These are phyloP conservation scores for Caenorhabditis uteleia DNA, from an alignment of 2,888 invertebrate species.

Conservation along the genomic window DNA sequence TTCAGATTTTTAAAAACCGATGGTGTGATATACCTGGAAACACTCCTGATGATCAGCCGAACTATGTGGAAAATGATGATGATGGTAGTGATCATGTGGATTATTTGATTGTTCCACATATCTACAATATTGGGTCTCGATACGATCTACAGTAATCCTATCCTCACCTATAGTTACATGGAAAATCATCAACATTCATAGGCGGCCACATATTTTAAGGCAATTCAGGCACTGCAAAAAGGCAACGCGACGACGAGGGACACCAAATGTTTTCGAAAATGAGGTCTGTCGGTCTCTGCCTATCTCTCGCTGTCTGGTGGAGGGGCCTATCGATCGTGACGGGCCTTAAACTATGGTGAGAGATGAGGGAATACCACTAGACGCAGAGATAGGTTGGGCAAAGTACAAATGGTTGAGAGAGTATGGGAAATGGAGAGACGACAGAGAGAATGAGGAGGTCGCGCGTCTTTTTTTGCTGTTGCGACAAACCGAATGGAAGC, in stretches of 20 bases:
- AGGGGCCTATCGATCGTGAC: slow-evolving; percentile 36
- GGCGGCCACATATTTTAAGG: slow-evolving; percentile 35
- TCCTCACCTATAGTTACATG: slow-evolving; percentile 28
- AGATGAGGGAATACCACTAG: no score
- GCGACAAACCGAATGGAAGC: no score
- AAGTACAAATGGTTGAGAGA: no score
- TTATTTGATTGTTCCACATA: slow-evolving; percentile 3
- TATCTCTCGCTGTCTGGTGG: no score
- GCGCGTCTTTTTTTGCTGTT: no score
- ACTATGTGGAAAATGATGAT: slow-evolving; percentile 36
- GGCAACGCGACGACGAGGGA: background rate
- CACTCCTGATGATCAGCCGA: slow-evolving; percentile 30
- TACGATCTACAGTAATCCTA: background rate
- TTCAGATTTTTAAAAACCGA: background rate
- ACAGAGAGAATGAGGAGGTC: no score
- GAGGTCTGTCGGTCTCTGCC: slow-evolving; percentile 40
- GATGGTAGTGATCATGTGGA: slow-evolving; percentile 31
- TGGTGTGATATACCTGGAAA: slow-evolving; percentile 6
- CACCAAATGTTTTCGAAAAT: slow-evolving; percentile 5
- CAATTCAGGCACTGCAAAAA: background rate
- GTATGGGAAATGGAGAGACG: no score
- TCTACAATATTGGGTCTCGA: background rate
- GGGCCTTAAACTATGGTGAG: slow-evolving; percentile 18
- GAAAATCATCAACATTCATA: slow-evolving; percentile 5
- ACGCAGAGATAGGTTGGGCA: slow-evolving; percentile 28